Percentiles rank a stretch among this genome's conserved stretches.
These are phyloP conservation scores for Emmelina monodactyla DNA, from an alignment of 2,888 invertebrate genomes.

Conservation along the genomic window DNA sequence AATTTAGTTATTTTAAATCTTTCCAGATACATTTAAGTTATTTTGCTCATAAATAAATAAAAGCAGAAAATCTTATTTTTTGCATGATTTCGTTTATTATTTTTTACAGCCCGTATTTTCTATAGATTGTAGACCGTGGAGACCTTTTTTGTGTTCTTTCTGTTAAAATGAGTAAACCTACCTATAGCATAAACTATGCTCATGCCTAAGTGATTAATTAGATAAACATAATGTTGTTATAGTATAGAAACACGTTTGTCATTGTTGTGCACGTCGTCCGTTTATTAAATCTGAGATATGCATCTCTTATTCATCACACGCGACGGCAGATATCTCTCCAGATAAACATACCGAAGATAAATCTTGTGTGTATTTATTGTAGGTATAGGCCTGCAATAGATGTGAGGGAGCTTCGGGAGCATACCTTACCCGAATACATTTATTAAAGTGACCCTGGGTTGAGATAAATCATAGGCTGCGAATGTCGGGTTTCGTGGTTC, in stretches of 20 bases:
- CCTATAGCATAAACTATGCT: no score
- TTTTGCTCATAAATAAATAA: no score
- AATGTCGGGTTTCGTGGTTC: constrained; percentile 16
- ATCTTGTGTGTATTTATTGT: background rate
- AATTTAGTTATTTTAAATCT: no score
- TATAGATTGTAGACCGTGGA: no score
- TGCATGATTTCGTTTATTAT: no score
- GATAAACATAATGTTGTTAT: background rate
- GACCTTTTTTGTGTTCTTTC: no score
- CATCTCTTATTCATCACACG: background rate
- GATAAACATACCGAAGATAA: constrained; percentile 1
- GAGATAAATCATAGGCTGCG: constrained; percentile 61
- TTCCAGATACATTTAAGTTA: no score
- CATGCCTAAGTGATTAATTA: no score
- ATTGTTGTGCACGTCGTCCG: background rate
- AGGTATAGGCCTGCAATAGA: constrained; percentile 31
- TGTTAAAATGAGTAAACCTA: no score
- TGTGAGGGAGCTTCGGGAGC: constrained; percentile 44
- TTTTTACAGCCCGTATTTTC: no score
- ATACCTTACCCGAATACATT: constrained; percentile 58
- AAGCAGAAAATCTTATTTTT: no score
- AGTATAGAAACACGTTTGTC: background rate
- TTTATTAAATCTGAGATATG: background rate
- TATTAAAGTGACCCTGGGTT: constrained; percentile 63
- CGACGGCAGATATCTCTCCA: background rate